These are phyloP conservation scores for Clostera curtula DNA, from an alignment of 2,888 invertebrate genomes.

Conservation along the genomic window DNA sequence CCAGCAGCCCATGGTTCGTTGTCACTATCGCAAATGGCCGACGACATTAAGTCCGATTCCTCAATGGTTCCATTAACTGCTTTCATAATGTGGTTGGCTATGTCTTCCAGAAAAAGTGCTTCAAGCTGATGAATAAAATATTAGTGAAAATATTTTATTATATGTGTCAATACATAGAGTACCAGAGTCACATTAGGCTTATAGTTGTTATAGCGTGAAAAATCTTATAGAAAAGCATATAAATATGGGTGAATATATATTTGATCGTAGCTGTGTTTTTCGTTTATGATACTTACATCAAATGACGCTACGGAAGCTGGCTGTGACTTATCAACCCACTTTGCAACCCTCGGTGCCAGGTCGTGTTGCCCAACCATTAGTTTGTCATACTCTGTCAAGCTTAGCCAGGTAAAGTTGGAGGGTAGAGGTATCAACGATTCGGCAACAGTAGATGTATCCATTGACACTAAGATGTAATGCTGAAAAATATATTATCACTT, in stretches of 20 bases:
- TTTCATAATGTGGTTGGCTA: slow-evolving; percentile 50
- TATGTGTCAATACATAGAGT: too few relatives aligned
- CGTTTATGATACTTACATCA: slow-evolving; percentile 30
- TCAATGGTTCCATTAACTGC: slow-evolving; percentile 36
- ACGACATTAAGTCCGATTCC: slow-evolving; percentile 19
- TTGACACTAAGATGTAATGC: slow-evolving; percentile 54
- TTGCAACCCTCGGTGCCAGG: slow-evolving; percentile 45
- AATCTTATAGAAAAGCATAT: too few relatives aligned
- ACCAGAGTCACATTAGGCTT: too few relatives aligned
- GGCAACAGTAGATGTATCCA: slow-evolving; percentile 49
- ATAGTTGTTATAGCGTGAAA: too few relatives aligned
- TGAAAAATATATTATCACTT: slow-evolving; percentile 15
- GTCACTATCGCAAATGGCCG: slow-evolving; percentile 35
- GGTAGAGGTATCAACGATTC: slow-evolving; percentile 36
- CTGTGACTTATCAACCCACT: slow-evolving; percentile 34
- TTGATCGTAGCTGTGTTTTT: background rate
- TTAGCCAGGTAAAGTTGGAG: slow-evolving; percentile 60
- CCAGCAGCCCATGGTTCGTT: slow-evolving; percentile 45
- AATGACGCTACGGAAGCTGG: slow-evolving; percentile 41
- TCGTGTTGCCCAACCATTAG: slow-evolving; percentile 41
- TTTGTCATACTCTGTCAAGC: slow-evolving; percentile 45
- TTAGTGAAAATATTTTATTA: background rate
- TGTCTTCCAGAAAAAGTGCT: slow-evolving; percentile 53
- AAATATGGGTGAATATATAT: too few relatives aligned
- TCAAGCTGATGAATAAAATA: slow-evolving; percentile 34